Evolutionary conservation across 2,797 vertebrate genomes (phyloP).

Genomic region (Ctenochaetus hawaiiensis): DNA sequence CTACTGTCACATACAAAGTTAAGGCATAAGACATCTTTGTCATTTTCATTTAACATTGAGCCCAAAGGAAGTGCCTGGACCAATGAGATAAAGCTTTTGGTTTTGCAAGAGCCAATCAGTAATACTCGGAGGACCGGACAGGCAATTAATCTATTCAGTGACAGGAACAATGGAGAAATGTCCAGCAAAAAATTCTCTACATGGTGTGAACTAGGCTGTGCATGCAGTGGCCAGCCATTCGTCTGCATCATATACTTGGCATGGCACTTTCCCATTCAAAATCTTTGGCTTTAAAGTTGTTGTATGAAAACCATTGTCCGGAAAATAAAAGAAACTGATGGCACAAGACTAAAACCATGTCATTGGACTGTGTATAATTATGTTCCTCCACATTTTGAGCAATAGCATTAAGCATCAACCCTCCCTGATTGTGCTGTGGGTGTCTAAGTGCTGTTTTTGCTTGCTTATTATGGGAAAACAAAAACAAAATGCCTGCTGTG

Average conservation of each 20-base stretch:
- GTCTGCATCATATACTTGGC: conserved; percentile 10
- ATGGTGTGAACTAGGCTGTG: conserved; percentile 45
- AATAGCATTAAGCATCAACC: conserved; percentile 5
- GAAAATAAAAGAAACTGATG: neutral
- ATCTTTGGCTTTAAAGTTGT: conserved; percentile 1
- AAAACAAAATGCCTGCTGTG: conserved; percentile 39
- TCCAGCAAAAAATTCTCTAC: conserved; percentile 46
- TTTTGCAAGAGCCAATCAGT: conserved; percentile 81
- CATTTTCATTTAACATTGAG: conserved; percentile 78
- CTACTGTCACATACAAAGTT: conserved; percentile 76
- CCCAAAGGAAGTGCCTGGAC: conserved; percentile 80
- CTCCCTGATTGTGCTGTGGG: conserved; percentile 12
- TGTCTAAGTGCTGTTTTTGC: conserved; percentile 53
- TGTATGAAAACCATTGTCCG: conserved; percentile 9
- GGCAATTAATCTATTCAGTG: conserved; percentile 83
- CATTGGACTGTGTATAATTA: neutral
- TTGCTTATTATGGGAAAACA: conserved; percentile 40
- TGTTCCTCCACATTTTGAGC: conserved; percentile 44
- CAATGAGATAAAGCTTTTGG: conserved; percentile 84
- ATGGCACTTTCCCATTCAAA: neutral
- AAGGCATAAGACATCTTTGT: conserved; percentile 77
- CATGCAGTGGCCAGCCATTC: conserved; percentile 13
- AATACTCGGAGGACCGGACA: conserved; percentile 69
- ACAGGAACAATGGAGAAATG: conserved; percentile 70
- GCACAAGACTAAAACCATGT: neutral